Percentiles rank a stretch among this genome's conserved stretches.
phyloP scores from a whole-genome alignment of 2,888 invertebrate genomes.

The Teleogryllus oceanicus region DNA sequence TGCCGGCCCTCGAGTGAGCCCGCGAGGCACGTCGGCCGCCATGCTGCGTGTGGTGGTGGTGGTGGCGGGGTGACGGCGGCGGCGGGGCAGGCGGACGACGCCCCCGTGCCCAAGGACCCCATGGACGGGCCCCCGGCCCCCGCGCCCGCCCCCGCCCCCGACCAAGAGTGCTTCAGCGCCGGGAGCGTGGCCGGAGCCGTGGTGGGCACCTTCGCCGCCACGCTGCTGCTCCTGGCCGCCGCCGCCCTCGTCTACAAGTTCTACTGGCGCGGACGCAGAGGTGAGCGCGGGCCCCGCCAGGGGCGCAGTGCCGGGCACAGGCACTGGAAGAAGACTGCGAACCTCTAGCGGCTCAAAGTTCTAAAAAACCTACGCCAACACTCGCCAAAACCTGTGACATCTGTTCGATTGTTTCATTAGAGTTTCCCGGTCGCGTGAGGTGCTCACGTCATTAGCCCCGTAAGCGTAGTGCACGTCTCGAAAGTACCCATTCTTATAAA shows the following conservation, averaged over 20 bases:
- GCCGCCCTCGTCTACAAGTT: slow-evolving; percentile 58
- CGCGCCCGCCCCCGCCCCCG: not conserved
- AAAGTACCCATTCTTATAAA: too few relatives aligned
- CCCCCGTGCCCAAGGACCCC: not conserved
- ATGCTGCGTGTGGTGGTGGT: not conserved
- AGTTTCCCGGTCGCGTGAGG: too few relatives aligned
- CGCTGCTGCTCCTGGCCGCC: slow-evolving; percentile 57
- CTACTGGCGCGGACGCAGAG: slow-evolving; percentile 60
- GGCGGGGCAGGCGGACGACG: not conserved
- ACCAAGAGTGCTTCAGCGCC: slow-evolving; percentile 57
- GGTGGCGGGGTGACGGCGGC: not conserved
- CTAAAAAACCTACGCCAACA: too few relatives aligned
- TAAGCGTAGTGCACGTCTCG: too few relatives aligned
- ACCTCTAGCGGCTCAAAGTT: too few relatives aligned
- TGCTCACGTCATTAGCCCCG: too few relatives aligned
- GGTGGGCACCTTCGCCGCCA: slow-evolving; percentile 65
- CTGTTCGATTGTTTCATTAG: too few relatives aligned
- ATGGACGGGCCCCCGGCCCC: not conserved
- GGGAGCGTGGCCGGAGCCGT: slow-evolving; percentile 70
- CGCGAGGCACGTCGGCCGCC: not conserved
- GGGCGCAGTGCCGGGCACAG: too few relatives aligned
- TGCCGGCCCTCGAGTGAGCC: not conserved
- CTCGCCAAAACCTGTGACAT: too few relatives aligned
- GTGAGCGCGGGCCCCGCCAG: slow-evolving; percentile 45
- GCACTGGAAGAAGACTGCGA: too few relatives aligned